Evolutionary conservation across 37 sponge, comb jelly and placozoan genomes (phyloP), one percentile per base, ranked within the genome.

Genomic region (Cladorhizidae sp.): DNA sequence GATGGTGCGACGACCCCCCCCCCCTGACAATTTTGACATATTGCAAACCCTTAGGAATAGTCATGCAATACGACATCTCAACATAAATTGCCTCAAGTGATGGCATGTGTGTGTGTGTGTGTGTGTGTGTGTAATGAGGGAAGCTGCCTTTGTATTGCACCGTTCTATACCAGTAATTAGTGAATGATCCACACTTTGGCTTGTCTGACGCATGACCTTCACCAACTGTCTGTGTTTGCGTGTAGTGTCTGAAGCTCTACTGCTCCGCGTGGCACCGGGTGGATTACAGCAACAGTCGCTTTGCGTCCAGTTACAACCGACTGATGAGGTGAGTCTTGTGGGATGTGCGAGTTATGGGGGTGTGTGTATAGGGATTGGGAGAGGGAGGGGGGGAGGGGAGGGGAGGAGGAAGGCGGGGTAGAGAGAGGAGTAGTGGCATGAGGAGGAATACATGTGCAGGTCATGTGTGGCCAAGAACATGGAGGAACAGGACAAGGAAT

Each of bases 171-270:
- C n/a, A n/a, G n/a, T n/a, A n/a, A n/a, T n/a, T n/a, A 38, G 35
- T 36, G 35, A 18, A 29, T 33, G 39, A 22, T 5, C 41, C 1
- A 42, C 36, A 29, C n/a, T 54, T 6, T 43, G 32, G 12, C 25
- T 43, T 49, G 18, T 9, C 31, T 29, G 39, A 29, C 50, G 35
- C 59, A 23, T 8, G 12, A 63, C 65, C 63, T 26, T 38, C 26
- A 56, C 50, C 36, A 37, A 56, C 49, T 40, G 67, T 79, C 57
- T 80, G 58, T 80, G 80, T 69, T 40, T 49, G 25, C 29, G 28
- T 45, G 29, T 57, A 91, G 91, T 91, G 91, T 40, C 61, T 91
- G 74, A 77, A 70, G 75, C 59, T 91, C 25, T 91, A 74, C 75
- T 25, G 37, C 25, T 83, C 91, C 29, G 42, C 74, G 8, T 91